Percentiles rank a stretch among this genome's conserved stretches.
These are phyloP conservation scores for Agrochola macilenta DNA, from an alignment of 2,888 invertebrate species.

Conservation along the genomic window DNA sequence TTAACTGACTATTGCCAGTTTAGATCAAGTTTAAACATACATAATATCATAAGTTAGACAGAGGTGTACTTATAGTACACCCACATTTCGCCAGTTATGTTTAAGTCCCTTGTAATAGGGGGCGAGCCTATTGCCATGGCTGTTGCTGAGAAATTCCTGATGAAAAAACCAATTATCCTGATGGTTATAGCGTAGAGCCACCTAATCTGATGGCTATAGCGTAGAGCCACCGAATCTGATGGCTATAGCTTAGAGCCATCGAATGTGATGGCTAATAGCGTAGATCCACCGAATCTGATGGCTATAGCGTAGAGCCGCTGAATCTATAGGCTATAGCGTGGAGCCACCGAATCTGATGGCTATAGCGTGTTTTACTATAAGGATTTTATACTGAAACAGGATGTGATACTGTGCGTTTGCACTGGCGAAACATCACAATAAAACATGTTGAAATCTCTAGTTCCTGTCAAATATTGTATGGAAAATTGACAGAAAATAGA, in stretches of 20 bases:
- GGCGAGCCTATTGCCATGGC: neutral
- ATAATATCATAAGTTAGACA: neutral
- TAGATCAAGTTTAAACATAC: no score
- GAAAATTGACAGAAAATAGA: no score
- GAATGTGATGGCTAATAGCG: neutral
- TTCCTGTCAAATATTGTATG: no score
- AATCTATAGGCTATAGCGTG: neutral
- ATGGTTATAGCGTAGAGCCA: neutral
- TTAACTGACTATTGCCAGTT: neutral
- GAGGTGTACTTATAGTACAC: neutral
- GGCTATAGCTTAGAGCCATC: neutral
- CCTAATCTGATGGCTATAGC: neutral
- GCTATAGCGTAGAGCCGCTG: neutral
- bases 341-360: neutral
- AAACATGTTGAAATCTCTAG: no score
- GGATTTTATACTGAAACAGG: neutral
- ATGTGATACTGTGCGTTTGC: no score
- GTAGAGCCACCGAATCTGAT: neutral
- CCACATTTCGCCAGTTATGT: neutral
- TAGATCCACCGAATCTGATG: neutral
- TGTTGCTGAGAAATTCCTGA: neutral
- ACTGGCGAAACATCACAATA: no score
- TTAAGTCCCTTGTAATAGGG: neutral
- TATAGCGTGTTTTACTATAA: neutral
- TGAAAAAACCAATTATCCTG: neutral